Conservation (phyloP, 2,888 invertebrate genomes). For the Byasa hedistus region DNA sequence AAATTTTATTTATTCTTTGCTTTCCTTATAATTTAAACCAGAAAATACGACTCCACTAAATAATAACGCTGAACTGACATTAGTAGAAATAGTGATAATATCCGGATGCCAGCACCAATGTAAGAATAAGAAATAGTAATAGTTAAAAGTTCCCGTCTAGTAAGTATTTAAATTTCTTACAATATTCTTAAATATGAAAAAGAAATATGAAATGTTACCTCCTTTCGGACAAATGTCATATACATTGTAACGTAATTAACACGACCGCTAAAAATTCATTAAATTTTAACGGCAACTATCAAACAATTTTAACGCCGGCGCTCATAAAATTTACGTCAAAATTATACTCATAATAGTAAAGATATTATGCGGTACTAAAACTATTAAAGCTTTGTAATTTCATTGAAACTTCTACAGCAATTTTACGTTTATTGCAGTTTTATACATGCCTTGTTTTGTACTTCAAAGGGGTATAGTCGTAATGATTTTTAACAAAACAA, state of each 20-base stretch:
- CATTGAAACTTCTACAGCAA: constrained; percentile 17
- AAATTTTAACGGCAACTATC: constrained; percentile 25
- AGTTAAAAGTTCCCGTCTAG: too few species aligned
- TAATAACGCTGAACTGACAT: too few species aligned
- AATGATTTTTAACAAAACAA: constrained; percentile 8
- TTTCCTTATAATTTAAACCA: too few species aligned
- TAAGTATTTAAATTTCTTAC: too few species aligned
- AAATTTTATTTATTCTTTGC: too few species aligned
- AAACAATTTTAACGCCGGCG: constrained; percentile 32
- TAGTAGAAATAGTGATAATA: too few species aligned
- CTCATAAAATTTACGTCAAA: constrained; percentile 34
- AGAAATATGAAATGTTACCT: neutral
- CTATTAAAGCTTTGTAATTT: constrained; percentile 20
- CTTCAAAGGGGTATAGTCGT: constrained; percentile 18
- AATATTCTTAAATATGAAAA: neutral
- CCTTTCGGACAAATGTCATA: neutral
- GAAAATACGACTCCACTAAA: too few species aligned
- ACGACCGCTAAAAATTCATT: constrained; percentile 16
- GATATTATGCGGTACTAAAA: constrained; percentile 25
- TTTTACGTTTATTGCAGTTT: constrained; percentile 22
- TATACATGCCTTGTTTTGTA: constrained; percentile 15
- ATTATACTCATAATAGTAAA: constrained; percentile 28
- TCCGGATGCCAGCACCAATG: too few species aligned
- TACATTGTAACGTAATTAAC: neutral
- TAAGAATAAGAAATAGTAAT: too few species aligned